Base-by-base conservation (phyloP, 2,113 vertebrate genomes). In the Crotalus helleri region DNA sequence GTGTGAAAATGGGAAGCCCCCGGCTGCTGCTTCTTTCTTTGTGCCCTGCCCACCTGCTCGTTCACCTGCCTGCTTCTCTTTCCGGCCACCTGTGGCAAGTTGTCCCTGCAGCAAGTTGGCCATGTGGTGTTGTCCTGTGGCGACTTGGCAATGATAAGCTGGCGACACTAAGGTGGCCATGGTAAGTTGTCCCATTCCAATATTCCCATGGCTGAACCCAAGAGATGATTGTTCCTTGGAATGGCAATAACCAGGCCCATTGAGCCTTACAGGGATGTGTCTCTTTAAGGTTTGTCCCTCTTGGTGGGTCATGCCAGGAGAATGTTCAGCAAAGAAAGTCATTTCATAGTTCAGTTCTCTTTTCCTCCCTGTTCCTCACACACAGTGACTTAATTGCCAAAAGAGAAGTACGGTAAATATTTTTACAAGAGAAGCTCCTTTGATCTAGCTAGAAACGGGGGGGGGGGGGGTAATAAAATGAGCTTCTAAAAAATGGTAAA, bases 381-480 rank as follows among this genome's bases (percentile, higher is more conserved):
- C 33, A 74, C 5, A 33, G 13, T 0, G 81, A 39, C 21, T 29
- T 7, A 6, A 90, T 4, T 58, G 9, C 87, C 15, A 33, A 93
- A 90, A 87, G 92, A 90, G 64, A 96, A 6, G 33, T 33, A 33
- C 33, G 33, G 33, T 24, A 55, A 59, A 23, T 87, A n/a, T 85
- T 93, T 90, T 89, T 90, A 85, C 17, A 64, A 74, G 57, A 54
- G 61, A 88, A 87, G 21, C 2, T 0, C 1, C 5, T 94, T 91
- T 93, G 92, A 93, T 93, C 88, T 86, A 85, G 21, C 44, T 64
- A 90, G 55, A 59, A 90, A 86, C 53, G 49, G 88, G 24, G 4
- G 33, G 44, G 58, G 33, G 44, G 58, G 88, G 17, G 39, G 90
- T n/a, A 54, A 69, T 54, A 89, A 29, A n/a, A 55, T 11, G 44